Conservation (phyloP, 2,797 vertebrate species). For the Fundulus diaphanus region DNA sequence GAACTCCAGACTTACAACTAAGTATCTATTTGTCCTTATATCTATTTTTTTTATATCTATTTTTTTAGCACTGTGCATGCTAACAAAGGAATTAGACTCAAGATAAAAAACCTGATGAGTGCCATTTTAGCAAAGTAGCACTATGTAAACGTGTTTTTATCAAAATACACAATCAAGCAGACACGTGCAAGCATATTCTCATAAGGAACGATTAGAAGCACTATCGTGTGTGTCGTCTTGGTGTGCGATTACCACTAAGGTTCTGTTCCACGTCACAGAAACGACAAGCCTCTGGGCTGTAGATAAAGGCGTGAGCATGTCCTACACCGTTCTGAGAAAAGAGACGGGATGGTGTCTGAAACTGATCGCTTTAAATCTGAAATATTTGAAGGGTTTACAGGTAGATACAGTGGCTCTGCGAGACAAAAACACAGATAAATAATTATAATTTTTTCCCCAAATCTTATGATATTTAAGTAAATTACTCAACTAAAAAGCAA, state of each 20-base stretch:
- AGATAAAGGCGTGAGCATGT: constrained; percentile 91
- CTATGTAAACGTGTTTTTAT: neutral
- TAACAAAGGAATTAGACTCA: neutral
- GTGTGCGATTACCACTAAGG: constrained; percentile 80
- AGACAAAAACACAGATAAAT: too few relatives aligned
- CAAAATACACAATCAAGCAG: neutral
- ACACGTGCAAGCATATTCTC: neutral
- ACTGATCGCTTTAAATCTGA: neutral
- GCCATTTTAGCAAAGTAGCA: neutral
- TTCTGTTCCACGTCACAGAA: constrained; percentile 92
- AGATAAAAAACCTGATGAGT: neutral
- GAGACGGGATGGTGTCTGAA: neutral
- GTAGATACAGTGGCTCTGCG: neutral
- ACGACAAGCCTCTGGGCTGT: constrained; percentile 84
- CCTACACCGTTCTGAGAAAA: constrained; percentile 84
- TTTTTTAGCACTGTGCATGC: neutral
- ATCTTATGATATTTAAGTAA: neutral
- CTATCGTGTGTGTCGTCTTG: neutral
- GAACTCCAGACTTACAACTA: neutral
- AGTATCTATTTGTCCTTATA: too few relatives aligned
- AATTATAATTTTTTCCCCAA: too few relatives aligned
- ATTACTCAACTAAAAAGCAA: neutral
- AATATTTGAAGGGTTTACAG: neutral
- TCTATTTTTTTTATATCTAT: neutral
- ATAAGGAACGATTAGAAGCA: neutral